Evolutionary conservation across 2,797 vertebrate genomes (phyloP).

Genomic region (Sebastes iracundus): DNA sequence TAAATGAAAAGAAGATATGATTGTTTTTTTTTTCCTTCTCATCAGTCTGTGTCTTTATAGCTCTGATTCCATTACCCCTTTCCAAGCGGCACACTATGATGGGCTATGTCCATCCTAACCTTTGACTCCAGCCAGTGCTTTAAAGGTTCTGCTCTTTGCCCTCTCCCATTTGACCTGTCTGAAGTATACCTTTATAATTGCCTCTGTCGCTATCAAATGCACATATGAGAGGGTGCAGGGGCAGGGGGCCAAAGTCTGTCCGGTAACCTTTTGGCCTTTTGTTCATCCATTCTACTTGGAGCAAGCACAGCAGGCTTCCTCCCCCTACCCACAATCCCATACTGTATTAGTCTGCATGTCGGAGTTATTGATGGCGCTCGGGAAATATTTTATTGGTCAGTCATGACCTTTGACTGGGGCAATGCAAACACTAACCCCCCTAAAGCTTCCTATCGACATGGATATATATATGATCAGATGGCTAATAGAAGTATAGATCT

Average conservation of each 20-base stretch:
- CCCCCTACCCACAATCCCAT: constrained; percentile 72
- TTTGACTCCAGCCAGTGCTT: constrained; percentile 83
- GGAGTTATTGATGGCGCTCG: constrained; percentile 80
- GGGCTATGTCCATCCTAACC: constrained; percentile 78
- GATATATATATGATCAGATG: constrained; percentile 68
- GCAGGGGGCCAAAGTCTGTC: constrained; percentile 71
- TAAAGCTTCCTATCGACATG: constrained; percentile 72
- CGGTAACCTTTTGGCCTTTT: constrained; percentile 83
- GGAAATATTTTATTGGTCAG: constrained; percentile 85
- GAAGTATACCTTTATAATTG: constrained; percentile 88
- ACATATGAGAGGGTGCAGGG: constrained; percentile 77
- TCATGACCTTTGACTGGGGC: constrained; percentile 83
- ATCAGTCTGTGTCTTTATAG: constrained; percentile 58
- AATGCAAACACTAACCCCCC: constrained; percentile 78
- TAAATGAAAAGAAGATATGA: constrained; percentile 20
- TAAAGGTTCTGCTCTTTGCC: constrained; percentile 84
- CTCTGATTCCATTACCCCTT: constrained; percentile 63
- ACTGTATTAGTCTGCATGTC: constrained; percentile 85
- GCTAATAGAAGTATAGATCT: constrained; percentile 75
- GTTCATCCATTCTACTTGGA: constrained; percentile 77
- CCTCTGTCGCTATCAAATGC: constrained; percentile 81
- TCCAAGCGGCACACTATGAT: constrained; percentile 57
- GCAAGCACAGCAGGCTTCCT: constrained; percentile 58
- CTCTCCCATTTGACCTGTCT: constrained; percentile 85
- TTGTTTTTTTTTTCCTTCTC: constrained; percentile 11